phyloP scores from a whole-genome alignment of 2,888 invertebrate species.

The Onchidella celtica region DNA sequence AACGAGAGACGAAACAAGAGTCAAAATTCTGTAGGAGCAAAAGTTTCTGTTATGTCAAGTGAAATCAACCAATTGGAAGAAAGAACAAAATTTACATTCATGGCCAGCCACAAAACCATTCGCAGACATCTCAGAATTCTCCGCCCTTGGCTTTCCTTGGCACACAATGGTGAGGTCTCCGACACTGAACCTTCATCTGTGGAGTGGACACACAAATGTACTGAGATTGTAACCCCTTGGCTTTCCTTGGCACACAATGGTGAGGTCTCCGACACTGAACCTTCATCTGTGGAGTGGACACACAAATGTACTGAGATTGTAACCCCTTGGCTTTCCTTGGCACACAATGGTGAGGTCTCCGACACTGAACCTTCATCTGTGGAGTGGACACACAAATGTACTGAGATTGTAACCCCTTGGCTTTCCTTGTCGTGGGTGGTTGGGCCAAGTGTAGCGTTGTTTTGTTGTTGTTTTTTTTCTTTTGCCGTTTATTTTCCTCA shows the following conservation, averaged over 20 bases:
- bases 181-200: background rate
- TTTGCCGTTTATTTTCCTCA: too few relatives aligned
- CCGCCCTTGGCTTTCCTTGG: conserved; percentile 51
- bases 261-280: background rate
- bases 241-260: conserved; percentile 47
- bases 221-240: conserved; percentile 50
- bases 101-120: conserved; percentile 62
- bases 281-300: background rate
- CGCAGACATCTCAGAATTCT: conserved; percentile 61
- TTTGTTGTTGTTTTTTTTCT: too few relatives aligned
- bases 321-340: conserved; percentile 51
- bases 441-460: too few relatives aligned
- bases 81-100: conserved; percentile 70
- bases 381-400: conserved; percentile 59
- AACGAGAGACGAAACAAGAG: too few relatives aligned
- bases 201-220: conserved; percentile 59
- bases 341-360: background rate
- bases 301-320: conserved; percentile 61
- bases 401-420: conserved; percentile 50
- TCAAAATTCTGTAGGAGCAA: too few relatives aligned
- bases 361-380: background rate
- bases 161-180: background rate
- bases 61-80: too few relatives aligned
- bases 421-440: conserved; percentile 55
- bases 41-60: too few relatives aligned